Evolutionary conservation across 2,113 vertebrate genomes (phyloP).

Genomic region (Ciconia maguari): DNA sequence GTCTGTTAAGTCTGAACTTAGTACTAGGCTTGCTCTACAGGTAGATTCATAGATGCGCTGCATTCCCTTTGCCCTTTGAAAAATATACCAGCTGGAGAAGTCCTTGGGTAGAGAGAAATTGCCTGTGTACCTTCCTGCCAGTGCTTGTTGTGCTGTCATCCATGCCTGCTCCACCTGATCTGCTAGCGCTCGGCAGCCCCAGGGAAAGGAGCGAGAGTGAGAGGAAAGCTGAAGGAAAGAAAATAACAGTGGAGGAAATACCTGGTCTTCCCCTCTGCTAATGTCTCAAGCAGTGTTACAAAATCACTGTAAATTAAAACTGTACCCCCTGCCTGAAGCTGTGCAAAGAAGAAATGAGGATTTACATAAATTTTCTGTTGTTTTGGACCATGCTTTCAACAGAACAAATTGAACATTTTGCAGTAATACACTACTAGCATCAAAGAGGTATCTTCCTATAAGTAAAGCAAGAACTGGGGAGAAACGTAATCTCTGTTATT

Average conservation of each 20-base stretch:
- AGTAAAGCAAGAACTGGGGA: background rate
- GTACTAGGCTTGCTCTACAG: background rate
- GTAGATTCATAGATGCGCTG: background rate
- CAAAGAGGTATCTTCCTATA: background rate
- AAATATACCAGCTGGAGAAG: background rate
- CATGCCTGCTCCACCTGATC: rapidly evolving
- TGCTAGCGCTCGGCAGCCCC: background rate
- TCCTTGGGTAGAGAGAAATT: background rate
- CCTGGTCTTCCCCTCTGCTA: background rate
- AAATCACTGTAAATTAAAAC: background rate
- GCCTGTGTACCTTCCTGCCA: background rate
- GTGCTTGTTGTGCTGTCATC: background rate
- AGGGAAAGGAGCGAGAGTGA: background rate
- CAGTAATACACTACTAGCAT: background rate
- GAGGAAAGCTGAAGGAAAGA: background rate
- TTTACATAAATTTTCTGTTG: background rate
- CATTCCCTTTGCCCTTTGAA: background rate
- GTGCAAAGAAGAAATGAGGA: background rate
- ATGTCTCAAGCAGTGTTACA: background rate
- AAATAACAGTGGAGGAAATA: background rate
- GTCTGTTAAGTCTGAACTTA: background rate
- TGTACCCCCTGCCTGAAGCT: background rate
- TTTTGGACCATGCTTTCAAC: background rate
- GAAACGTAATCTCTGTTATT: background rate
- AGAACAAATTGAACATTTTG: background rate